A percentile compares a stretch with the other conserved stretches of the same genome.
These are phyloP conservation scores for Sialis fuliginosa DNA, from an alignment of 2,888 invertebrate species.

Conservation along the genomic window DNA sequence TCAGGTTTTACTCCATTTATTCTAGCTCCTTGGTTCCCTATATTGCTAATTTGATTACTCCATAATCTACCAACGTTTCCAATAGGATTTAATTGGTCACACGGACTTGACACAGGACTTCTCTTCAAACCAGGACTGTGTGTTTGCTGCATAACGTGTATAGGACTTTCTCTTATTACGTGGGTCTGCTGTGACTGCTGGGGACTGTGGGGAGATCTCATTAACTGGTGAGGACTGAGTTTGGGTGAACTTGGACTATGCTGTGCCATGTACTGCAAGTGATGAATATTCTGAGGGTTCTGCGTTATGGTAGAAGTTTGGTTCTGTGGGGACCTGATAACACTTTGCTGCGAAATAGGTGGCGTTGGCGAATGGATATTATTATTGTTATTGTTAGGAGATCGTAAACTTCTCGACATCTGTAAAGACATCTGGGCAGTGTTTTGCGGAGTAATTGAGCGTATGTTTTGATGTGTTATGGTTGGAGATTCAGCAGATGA, in stretches of 20 bases:
- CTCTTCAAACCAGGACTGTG: conserved; percentile 4
- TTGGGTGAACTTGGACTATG: conserved; percentile 19
- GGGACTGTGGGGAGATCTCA: not conserved
- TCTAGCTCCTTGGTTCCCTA: conserved; percentile 23
- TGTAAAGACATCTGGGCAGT: no score
- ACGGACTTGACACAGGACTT: not conserved
- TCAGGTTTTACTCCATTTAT: conserved; percentile 72
- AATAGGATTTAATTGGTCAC: no score
- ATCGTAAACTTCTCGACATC: no score
- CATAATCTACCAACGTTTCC: no score
- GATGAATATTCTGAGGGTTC: conserved; percentile 12
- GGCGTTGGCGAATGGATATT: not conserved
- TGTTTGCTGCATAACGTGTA: conserved; percentile 3
- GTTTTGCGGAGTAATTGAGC: no score
- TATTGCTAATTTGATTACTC: no score
- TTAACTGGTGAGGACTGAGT: conserved; percentile 11
- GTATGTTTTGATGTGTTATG: no score
- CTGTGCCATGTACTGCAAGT: conserved; percentile 18
- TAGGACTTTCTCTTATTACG: not conserved
- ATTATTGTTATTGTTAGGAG: no score
- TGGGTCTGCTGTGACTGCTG: conserved; percentile 8
- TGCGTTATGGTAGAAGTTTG: not conserved
- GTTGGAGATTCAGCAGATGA: no score
- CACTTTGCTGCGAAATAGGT: conserved; percentile 3
- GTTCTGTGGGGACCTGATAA: conserved; percentile 4